These are phyloP conservation scores for Pantala flavescens DNA, from an alignment of 1,140 invertebrate species.

Conservation along the genomic window DNA sequence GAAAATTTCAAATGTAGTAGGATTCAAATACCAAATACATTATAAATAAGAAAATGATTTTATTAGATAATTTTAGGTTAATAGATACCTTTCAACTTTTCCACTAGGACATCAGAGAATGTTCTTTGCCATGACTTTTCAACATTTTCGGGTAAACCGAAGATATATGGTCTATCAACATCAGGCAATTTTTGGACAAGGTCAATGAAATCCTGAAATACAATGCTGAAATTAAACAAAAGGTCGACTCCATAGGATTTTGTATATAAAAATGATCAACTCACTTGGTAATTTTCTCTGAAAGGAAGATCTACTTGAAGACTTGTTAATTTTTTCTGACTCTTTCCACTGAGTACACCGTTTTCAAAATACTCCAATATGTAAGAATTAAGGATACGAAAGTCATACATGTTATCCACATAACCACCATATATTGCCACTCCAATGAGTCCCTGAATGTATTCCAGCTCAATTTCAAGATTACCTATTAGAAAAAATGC, in stretches of 20 bases:
- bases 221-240: conserved; percentile 17
- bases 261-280: not conserved
- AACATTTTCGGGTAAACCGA: conserved; percentile 74
- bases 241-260: too few relatives aligned
- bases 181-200: conserved; percentile 53
- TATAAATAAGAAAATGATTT: too few relatives aligned
- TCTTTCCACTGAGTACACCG: conserved; percentile 40
- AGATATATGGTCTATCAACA: conserved; percentile 54
- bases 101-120: conserved; percentile 49
- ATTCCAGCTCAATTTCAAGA: conserved; percentile 54
- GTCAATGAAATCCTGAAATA: conserved; percentile 47
- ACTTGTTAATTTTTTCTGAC: conserved; percentile 42
- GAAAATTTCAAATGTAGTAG: too few relatives aligned
- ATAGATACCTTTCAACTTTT: conserved; percentile 47
- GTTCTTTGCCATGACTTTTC: conserved; percentile 65
- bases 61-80: too few relatives aligned
- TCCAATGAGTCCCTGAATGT: conserved; percentile 67
- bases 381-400: conserved; percentile 60
- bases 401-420: conserved; percentile 72
- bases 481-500: too few relatives aligned
- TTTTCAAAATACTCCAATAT: conserved; percentile 54
- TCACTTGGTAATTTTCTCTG: conserved; percentile 39
- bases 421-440: conserved; percentile 80
- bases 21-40: too few relatives aligned
- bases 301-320: conserved; percentile 39